Percentiles rank a stretch among this genome's conserved stretches.
phyloP scores from a whole-genome alignment of 2,113 vertebrate species.

The Ailuropoda melanoleuca region DNA sequence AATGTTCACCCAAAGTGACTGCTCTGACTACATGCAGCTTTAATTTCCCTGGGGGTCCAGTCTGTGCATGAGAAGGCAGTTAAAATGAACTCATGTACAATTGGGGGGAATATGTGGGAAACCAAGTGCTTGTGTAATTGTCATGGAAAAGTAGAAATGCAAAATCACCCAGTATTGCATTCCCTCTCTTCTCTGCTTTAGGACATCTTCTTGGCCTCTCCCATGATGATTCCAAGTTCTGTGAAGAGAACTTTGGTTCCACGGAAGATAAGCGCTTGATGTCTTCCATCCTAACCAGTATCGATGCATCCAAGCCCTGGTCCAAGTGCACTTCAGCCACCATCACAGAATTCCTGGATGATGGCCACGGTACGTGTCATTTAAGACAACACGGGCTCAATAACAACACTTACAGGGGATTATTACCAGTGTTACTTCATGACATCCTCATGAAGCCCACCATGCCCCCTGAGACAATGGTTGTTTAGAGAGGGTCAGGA shows the following conservation, averaged over 20 bases:
- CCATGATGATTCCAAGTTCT: conserved; percentile 98
- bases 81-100: background rate
- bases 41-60: background rate
- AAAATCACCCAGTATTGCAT: background rate
- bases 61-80: background rate
- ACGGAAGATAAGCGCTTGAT: conserved; percentile 97
- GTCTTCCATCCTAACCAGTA: conserved; percentile 98
- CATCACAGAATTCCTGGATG: conserved; percentile 97
- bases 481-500: background rate
- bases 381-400: background rate
- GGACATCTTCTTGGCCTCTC: conserved; percentile 97
- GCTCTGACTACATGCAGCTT: background rate
- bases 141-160: background rate
- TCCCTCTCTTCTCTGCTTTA: conserved; percentile 64
- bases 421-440: background rate
- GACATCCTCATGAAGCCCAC: background rate
- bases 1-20: conserved; percentile 14
- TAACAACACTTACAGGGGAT: background rate
- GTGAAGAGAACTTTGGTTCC: conserved; percentile 95
- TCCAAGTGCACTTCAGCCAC: conserved; percentile 98
- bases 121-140: background rate
- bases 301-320: conserved; percentile 98
- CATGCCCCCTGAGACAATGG: background rate
- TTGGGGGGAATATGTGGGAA: background rate
- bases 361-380: conserved; percentile 93